Conservation (phyloP, 2,888 invertebrate species). For the Siphlonurus alternatus region DNA sequence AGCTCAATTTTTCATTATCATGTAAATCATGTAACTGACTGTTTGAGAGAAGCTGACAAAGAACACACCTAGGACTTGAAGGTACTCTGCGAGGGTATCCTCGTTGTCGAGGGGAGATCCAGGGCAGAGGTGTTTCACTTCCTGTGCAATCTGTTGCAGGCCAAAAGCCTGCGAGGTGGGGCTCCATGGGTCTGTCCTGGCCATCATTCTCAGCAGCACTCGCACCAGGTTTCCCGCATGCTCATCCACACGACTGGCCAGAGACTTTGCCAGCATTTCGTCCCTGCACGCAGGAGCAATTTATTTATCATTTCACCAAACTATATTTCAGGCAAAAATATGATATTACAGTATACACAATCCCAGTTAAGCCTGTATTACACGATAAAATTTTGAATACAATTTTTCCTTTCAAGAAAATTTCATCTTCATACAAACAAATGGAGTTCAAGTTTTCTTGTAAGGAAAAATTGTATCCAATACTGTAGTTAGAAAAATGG, state of each 20-base stretch:
- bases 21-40: too few species aligned
- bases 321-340: not conserved
- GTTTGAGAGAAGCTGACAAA: too few species aligned
- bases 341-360: not conserved
- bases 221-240: slow-evolving; percentile 1
- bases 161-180: not conserved
- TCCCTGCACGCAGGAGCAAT: too few species aligned
- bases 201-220: not conserved
- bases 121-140: not conserved
- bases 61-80: not conserved
- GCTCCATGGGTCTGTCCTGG: not conserved
- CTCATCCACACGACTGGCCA: not conserved
- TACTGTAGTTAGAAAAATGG: too few species aligned
- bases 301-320: not conserved
- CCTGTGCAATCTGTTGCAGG: not conserved
- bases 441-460: too few species aligned
- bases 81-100: not conserved
- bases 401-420: too few species aligned
- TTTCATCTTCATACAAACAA: too few species aligned
- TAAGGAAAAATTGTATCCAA: too few species aligned
- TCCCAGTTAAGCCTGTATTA: not conserved
- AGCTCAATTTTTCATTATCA: too few species aligned
- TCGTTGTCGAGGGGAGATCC: not conserved
- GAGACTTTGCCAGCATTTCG: not conserved
- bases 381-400: not conserved